Evolutionary conservation across 2,888 invertebrate species (phyloP).

Genomic region (Cybosia mesomella): DNA sequence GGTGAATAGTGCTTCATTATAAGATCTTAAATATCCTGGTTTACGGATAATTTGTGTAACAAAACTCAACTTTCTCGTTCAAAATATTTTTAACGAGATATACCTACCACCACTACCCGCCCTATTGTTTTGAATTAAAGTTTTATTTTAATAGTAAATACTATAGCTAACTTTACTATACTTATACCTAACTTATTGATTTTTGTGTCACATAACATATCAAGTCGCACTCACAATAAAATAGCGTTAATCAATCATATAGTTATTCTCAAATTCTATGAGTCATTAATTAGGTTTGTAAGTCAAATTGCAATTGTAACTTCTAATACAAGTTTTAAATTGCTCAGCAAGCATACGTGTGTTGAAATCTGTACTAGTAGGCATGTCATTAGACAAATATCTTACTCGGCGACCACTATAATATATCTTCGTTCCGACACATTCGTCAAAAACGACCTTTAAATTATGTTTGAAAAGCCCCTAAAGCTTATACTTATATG

Average conservation of each 20-base stretch:
- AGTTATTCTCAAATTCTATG: neutral
- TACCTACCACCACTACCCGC: no score
- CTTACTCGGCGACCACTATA: neutral
- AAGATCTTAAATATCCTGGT: no score
- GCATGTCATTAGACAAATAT: neutral
- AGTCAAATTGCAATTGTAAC: neutral
- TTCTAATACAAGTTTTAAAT: neutral
- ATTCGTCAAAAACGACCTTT: slow-evolving; percentile 1
- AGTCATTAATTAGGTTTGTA: neutral
- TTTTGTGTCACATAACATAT: neutral
- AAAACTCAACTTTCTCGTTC: neutral
- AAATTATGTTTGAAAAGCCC: neutral
- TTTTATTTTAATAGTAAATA: no score
- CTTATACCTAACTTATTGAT: neutral
- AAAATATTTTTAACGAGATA: no score
- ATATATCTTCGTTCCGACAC: neutral
- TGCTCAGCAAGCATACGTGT: neutral
- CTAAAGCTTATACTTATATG: neutral
- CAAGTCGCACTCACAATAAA: neutral
- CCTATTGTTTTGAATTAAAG: no score
- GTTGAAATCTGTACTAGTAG: neutral
- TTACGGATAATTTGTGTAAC: no score
- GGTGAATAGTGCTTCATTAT: no score
- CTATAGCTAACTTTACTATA: neutral
- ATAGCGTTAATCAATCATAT: neutral